Base-by-base conservation (phyloP, 2,113 vertebrate species). In the Naja naja region DNA sequence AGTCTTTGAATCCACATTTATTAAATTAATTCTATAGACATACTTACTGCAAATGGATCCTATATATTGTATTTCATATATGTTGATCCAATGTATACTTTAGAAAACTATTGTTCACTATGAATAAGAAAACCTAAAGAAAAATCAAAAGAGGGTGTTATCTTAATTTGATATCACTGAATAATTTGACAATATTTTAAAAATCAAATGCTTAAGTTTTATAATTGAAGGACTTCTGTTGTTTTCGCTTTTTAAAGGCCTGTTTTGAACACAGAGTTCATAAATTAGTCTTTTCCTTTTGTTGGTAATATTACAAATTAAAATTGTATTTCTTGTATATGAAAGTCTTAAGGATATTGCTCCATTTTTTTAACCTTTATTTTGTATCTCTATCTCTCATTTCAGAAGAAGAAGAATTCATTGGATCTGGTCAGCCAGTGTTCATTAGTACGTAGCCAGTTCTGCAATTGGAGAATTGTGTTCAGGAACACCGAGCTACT, bases 371-470 rank as follows among this genome's bases (percentile, higher is more conserved):
- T 55, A 90, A 18, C 22, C 18, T 81, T 22, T 43, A 7, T 74
- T 81, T 39, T 81, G 16, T 39, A 81, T 81, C 34, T 43, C 34
- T 81, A 10, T 81, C 95, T 95, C 60, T 0, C 95, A 86, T 95
- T 96, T n/a, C 96, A 99, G 99, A 98, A 90, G 98, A 98, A 53
- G 98, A 98, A 94, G 98, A 99, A 94, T 98, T 98, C 95, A 97
- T 97, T 97, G 97, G 97, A 95, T 97, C 96, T 93, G 94, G 93
- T 56, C 98, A 98, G 91, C 98, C 97, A 92, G 93, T 99, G 93
- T 99, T 98, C 94, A 96, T 99, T 4, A 98, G 99, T 99, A 97
- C 23, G 98, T 96, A 85, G 18, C 55, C 47, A 10, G 93, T 88
- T 58, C 95, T 94, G 86, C 96, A 94, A 91, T 91, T 93, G 92